Conservation (phyloP, 2,888 invertebrate genomes). For the Teleogryllus oceanicus region DNA sequence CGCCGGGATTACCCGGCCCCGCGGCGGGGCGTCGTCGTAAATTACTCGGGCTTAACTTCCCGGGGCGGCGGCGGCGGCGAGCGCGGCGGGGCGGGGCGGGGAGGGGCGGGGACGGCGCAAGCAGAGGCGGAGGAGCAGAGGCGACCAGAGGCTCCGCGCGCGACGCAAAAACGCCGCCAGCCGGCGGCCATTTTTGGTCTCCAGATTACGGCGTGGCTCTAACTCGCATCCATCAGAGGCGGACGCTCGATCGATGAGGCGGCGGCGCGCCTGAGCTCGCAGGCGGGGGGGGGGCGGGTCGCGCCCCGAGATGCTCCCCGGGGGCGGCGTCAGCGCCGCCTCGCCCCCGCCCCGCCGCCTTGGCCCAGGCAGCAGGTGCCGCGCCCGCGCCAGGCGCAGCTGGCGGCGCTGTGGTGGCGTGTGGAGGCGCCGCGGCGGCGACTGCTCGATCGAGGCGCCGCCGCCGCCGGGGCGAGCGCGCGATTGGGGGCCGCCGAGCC, state of each 20-base stretch:
- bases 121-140: neutral
- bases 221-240: slow-evolving; percentile 63
- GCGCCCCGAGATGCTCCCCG: slow-evolving; percentile 37
- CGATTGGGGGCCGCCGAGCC: neutral
- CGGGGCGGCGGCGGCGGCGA: neutral
- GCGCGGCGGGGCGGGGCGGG: neutral
- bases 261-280: neutral
- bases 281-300: slow-evolving; percentile 22
- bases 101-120: neutral
- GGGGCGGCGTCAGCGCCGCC: slow-evolving; percentile 22
- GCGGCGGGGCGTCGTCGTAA: slow-evolving; percentile 32
- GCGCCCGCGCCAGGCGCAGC: slow-evolving; percentile 40
- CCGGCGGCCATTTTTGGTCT: slow-evolving; percentile 39
- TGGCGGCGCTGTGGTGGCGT: slow-evolving; percentile 11
- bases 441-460: slow-evolving; percentile 30
- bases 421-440: slow-evolving; percentile 20
- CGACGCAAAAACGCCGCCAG: slow-evolving; percentile 20
- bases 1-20: neutral
- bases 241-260: neutral
- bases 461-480: neutral
- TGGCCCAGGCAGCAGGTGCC: slow-evolving; percentile 43
- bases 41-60: slow-evolving; percentile 35
- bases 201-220: slow-evolving; percentile 54
- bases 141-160: neutral
- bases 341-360: slow-evolving; percentile 31